Evolutionary conservation across 2,113 vertebrate genomes (phyloP).

Genomic region (Rana temporaria): DNA sequence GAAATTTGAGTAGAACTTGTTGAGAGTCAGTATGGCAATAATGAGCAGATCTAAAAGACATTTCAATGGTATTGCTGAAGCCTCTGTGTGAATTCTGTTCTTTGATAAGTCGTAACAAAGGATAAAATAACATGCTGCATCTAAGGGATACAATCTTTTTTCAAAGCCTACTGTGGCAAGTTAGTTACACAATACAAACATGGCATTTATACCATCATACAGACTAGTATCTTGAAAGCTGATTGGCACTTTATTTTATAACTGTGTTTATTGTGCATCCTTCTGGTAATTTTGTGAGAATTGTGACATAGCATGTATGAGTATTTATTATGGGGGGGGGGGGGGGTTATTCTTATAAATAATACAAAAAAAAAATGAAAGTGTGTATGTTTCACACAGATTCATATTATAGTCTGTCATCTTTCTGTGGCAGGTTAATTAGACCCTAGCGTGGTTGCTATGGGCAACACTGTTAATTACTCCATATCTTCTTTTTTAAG

Average conservation of each 20-base stretch:
- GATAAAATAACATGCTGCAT: slow-evolving; percentile 18
- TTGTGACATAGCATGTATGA: too few species aligned
- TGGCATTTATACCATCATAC: background rate
- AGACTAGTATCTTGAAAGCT: background rate
- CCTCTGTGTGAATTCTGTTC: slow-evolving; percentile 6
- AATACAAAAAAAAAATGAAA: too few species aligned
- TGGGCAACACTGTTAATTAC: too few species aligned
- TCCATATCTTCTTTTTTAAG: too few species aligned
- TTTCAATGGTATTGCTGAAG: slow-evolving; percentile 25
- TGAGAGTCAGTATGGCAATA: slow-evolving; percentile 17
- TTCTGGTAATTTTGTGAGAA: background rate
- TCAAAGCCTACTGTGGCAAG: slow-evolving; percentile 16
- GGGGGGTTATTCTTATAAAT: too few species aligned
- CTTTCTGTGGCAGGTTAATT: too few species aligned
- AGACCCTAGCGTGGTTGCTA: too few species aligned
- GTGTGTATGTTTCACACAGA: too few species aligned
- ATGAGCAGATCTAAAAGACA: slow-evolving; percentile 33
- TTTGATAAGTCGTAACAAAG: slow-evolving; percentile 39
- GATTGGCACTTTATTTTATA: slow-evolving; percentile 1
- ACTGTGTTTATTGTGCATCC: background rate
- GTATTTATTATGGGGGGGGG: too few species aligned
- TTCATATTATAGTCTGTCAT: too few species aligned
- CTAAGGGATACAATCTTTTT: slow-evolving; percentile 17
- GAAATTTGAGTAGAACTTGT: slow-evolving; percentile 11
- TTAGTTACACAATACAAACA: slow-evolving; percentile 19